These are phyloP conservation scores for Drosophila mulleri DNA, from an alignment of 2,888 invertebrate genomes.

Conservation along the genomic window DNA sequence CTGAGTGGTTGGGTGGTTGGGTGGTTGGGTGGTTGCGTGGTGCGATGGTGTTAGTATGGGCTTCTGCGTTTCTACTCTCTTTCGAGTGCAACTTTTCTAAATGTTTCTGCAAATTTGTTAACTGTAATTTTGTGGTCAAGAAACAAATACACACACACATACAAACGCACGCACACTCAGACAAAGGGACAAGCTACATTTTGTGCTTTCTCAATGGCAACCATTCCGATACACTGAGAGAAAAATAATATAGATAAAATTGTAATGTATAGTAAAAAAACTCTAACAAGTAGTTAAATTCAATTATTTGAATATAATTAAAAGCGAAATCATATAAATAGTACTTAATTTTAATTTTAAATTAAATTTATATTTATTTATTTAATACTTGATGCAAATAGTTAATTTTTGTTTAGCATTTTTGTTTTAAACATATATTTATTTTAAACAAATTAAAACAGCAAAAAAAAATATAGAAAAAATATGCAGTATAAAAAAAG, in stretches of 20 bases:
- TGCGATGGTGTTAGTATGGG: not conserved
- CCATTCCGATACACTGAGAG: conserved; percentile 29
- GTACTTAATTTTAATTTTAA: too few relatives aligned
- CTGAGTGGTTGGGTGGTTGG: not conserved
- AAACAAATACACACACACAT: conserved; percentile 30
- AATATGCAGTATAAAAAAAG: too few relatives aligned
- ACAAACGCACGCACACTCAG: conserved; percentile 24
- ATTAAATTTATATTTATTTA: too few relatives aligned
- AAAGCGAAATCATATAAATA: too few relatives aligned
- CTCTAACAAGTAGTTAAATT: too few relatives aligned
- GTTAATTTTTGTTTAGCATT: too few relatives aligned
- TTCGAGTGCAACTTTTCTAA: conserved; percentile 41
- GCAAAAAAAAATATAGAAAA: too few relatives aligned
- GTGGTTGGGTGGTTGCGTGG: not conserved
- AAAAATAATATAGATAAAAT: not conserved
- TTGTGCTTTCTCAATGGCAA: conserved; percentile 35
- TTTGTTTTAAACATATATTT: too few relatives aligned
- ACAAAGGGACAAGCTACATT: conserved; percentile 32
- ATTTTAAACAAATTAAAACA: too few relatives aligned
- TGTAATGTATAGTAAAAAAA: too few relatives aligned
- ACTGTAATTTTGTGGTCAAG: conserved; percentile 61
- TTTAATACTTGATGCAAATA: too few relatives aligned
- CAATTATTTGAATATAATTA: too few relatives aligned
- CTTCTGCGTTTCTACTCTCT: not conserved
- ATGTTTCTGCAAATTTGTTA: conserved; percentile 57